phyloP scores from a whole-genome alignment of 2,888 invertebrate species.

The Nasonia oneida region DNA sequence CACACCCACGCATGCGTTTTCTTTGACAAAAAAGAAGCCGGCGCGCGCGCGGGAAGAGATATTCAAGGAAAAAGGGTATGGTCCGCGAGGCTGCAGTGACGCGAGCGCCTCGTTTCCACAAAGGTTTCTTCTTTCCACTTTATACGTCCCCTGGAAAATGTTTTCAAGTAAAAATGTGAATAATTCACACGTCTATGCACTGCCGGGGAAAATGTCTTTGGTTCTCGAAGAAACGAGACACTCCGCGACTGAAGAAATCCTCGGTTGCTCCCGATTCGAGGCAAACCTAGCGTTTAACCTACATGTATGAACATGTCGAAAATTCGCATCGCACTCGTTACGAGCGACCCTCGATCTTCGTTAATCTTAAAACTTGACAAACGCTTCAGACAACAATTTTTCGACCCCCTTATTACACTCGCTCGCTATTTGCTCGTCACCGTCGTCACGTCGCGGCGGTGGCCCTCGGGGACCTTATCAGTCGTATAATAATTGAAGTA shows the following conservation, averaged over 20 bases:
- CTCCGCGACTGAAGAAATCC: neutral
- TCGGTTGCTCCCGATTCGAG: neutral
- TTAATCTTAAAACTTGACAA: neutral
- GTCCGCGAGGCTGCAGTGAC: constrained; percentile 21
- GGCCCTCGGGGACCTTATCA: constrained; percentile 33
- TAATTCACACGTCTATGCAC: constrained; percentile 48
- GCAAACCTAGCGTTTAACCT: neutral
- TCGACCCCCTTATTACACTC: neutral
- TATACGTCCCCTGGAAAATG: constrained; percentile 31
- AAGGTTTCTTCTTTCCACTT: constrained; percentile 54
- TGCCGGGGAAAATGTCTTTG: constrained; percentile 6
- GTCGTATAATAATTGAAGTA: constrained; percentile 53
- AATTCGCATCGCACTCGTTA: no score
- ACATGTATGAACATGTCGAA: no score
- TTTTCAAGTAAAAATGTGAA: constrained; percentile 48
- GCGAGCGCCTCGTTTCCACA: constrained; percentile 13
- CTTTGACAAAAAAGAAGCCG: constrained; percentile 46
- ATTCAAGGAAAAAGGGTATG: constrained; percentile 53
- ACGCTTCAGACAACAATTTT: neutral
- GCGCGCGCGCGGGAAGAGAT: constrained; percentile 34
- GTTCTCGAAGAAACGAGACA: neutral
- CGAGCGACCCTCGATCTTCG: neutral
- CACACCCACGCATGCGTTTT: constrained; percentile 23
- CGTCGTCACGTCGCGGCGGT: neutral
- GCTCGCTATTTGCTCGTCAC: neutral